Evolutionary conservation across 2,113 vertebrate species (phyloP).

Genomic region (Gobiocypris rarus): DNA sequence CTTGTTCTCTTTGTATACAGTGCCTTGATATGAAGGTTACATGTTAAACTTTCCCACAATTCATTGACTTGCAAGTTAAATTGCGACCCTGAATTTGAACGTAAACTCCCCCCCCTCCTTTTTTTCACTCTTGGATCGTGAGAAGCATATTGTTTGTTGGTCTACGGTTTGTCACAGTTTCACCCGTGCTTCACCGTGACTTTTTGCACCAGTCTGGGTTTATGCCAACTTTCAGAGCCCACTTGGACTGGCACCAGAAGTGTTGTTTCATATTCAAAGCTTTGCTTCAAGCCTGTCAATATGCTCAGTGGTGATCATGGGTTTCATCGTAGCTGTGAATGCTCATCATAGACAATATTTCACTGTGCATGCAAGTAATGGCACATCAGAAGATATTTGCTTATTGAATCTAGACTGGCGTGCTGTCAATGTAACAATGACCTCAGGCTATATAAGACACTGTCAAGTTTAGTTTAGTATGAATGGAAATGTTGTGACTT

Average conservation of each 20-base stretch:
- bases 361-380: slow-evolving; percentile 5
- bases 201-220: slow-evolving; percentile 6
- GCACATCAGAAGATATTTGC: slow-evolving; percentile 46
- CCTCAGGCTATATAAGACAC: neutral
- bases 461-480: neutral
- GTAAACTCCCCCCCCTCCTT: neutral
- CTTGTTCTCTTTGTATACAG: neutral
- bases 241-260: slow-evolving; percentile 26
- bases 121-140: neutral
- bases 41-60: slow-evolving; percentile 3
- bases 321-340: slow-evolving; percentile 4
- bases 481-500: slow-evolving; percentile 19
- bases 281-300: slow-evolving; percentile 35
- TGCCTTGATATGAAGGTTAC: neutral
- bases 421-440: neutral
- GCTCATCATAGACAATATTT: slow-evolving; percentile 9
- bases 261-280: slow-evolving; percentile 13
- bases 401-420: slow-evolving; percentile 36
- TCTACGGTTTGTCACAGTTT: slow-evolving; percentile 32
- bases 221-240: slow-evolving; percentile 29
- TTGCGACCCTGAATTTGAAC: slow-evolving; percentile 8
- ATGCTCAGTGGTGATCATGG: neutral
- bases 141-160: slow-evolving; percentile 12
- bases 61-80: slow-evolving; percentile 37
- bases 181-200: neutral